Evolutionary conservation across 2,888 invertebrate genomes (phyloP).

Genomic region (Erebia ligea): DNA sequence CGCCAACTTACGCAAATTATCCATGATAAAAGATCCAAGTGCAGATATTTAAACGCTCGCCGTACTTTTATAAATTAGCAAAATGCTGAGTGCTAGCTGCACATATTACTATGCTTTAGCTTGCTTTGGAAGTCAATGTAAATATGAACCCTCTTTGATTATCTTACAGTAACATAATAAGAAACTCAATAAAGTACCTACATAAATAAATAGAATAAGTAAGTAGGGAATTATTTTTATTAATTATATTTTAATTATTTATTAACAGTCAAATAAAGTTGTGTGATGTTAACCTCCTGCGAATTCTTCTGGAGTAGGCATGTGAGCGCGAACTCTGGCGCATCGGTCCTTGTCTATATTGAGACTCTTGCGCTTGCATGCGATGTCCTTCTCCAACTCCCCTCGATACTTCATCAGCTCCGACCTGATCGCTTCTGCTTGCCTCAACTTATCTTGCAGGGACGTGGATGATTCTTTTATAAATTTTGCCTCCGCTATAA

Average conservation of each 20-base stretch:
- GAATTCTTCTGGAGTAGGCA: constrained; percentile 87
- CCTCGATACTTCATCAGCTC: constrained; percentile 85
- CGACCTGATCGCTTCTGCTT: constrained; percentile 81
- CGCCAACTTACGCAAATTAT: not conserved
- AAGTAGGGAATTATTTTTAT: not conserved
- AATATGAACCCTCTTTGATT: not conserved
- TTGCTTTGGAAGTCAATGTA: not conserved
- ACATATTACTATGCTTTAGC: too few relatives aligned
- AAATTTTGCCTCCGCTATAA: constrained; percentile 88
- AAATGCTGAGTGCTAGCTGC: too few relatives aligned
- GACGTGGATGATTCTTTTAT: constrained; percentile 74
- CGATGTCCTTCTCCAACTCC: constrained; percentile 87
- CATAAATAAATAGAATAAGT: not conserved
- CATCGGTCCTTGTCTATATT: constrained; percentile 86
- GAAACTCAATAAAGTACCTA: not conserved
- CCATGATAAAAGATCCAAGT: too few relatives aligned
- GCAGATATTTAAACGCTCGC: too few relatives aligned
- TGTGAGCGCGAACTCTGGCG: constrained; percentile 84
- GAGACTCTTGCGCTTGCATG: constrained; percentile 87
- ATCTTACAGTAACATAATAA: not conserved
- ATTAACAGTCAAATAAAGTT: not conserved
- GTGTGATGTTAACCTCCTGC: constrained; percentile 70
- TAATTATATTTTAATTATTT: too few relatives aligned
- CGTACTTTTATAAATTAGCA: too few relatives aligned
- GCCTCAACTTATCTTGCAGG: constrained; percentile 83